Conservation (phyloP, 2,888 invertebrate genomes). For the Encarsia formosa region DNA sequence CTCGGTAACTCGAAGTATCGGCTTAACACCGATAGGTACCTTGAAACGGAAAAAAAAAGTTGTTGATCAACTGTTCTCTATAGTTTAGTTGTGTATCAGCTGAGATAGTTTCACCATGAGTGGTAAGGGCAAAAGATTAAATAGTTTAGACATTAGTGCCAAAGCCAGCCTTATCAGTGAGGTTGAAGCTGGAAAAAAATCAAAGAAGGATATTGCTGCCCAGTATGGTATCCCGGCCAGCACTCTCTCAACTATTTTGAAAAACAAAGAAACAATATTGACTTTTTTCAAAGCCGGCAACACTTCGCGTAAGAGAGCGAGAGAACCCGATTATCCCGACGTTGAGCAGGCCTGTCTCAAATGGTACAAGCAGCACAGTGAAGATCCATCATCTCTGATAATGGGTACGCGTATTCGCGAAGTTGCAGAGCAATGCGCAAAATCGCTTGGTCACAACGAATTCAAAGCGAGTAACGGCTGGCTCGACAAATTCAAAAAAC, state of each 20-base stretch:
- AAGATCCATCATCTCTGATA: no score
- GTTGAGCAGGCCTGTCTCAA: not conserved
- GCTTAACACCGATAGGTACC: no score
- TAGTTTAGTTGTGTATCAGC: no score
- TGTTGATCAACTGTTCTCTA: no score
- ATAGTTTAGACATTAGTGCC: no score
- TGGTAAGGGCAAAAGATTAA: no score
- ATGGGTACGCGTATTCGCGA: no score
- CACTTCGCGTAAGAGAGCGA: not conserved
- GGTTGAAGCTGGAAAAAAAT: no score
- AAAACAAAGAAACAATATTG: not conserved
- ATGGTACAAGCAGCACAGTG: slow-evolving; percentile 27
- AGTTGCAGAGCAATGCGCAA: not conserved
- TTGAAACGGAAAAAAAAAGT: no score
- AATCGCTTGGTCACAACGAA: not conserved
- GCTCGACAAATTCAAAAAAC: not conserved
- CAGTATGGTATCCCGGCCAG: not conserved
- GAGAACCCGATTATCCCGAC: not conserved
- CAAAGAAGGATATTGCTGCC: not conserved
- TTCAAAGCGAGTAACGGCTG: not conserved
- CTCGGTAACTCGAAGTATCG: no score
- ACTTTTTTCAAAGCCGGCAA: not conserved
- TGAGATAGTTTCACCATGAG: no score
- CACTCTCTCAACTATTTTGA: slow-evolving; percentile 2
- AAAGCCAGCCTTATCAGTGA: no score